Evolutionary conservation across 2,113 vertebrate species (phyloP).

Genomic region (Charadrius vociferus): DNA sequence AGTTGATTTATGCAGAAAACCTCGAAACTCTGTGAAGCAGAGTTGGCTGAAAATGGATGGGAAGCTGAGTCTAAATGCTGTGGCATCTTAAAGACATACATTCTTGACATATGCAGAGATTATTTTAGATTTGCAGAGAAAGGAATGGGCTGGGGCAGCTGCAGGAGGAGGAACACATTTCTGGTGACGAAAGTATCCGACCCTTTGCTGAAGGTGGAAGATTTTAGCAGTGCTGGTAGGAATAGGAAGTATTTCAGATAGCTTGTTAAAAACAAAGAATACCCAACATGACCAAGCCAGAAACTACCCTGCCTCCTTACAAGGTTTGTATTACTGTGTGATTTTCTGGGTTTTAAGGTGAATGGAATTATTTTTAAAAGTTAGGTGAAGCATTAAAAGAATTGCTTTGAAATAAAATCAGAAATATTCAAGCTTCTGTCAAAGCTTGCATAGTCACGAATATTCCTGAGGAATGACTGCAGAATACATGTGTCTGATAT

Average conservation of each 20-base stretch:
- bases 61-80: neutral
- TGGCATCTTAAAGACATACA: neutral
- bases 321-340: neutral
- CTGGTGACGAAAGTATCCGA: neutral
- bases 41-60: neutral
- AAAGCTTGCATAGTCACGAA: neutral
- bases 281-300: neutral
- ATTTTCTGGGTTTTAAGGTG: neutral
- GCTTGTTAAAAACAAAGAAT: neutral
- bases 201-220: neutral
- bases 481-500: neutral
- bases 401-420: neutral
- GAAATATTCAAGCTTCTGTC: neutral
- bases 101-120: neutral
- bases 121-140: neutral
- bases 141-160: neutral
- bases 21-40: neutral
- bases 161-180: neutral
- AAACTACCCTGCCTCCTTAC: neutral
- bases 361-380: neutral
- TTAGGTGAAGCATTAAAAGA: neutral
- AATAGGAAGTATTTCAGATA: neutral
- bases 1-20: neutral
- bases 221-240: neutral
- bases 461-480: neutral